These are phyloP conservation scores for Tricholaema leucomelas DNA, from an alignment of 2,113 vertebrate genomes.

Conservation along the genomic window DNA sequence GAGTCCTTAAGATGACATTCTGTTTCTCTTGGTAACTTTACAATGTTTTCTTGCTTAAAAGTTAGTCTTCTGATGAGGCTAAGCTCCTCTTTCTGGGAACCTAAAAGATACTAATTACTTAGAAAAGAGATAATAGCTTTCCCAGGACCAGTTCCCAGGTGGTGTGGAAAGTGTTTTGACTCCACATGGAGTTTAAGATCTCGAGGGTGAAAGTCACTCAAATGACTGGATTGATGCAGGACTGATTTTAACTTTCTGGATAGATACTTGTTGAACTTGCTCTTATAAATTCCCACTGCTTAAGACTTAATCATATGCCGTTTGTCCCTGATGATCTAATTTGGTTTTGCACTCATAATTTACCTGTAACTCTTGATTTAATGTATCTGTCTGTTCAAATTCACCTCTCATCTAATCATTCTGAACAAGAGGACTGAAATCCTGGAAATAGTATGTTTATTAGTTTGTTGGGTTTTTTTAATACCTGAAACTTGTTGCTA, in stretches of 20 bases:
- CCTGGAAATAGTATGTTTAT: conserved; percentile 47
- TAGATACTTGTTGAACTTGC: background rate
- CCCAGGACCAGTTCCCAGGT: background rate
- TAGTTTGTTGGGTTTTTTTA: background rate
- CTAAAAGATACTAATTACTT: background rate
- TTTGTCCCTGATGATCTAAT: background rate
- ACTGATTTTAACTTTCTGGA: background rate
- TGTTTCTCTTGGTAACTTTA: background rate
- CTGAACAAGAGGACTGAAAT: conserved; percentile 33
- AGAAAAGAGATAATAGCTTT: background rate
- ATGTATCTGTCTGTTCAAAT: conserved; percentile 65
- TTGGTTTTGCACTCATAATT: background rate
- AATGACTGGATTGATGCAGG: background rate
- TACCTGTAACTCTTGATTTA: conserved; percentile 35
- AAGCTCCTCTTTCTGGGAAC: background rate
- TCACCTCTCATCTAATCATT: conserved; percentile 57
- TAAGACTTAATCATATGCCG: background rate
- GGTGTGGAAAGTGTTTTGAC: background rate
- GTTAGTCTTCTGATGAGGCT: background rate
- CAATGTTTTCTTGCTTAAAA: background rate
- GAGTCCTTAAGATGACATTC: background rate
- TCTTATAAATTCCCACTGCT: background rate
- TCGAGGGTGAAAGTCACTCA: background rate
- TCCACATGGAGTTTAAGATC: background rate
- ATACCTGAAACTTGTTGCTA: background rate